Conservation (phyloP, 2,113 vertebrate genomes). For the Malaclemys terrapin region DNA sequence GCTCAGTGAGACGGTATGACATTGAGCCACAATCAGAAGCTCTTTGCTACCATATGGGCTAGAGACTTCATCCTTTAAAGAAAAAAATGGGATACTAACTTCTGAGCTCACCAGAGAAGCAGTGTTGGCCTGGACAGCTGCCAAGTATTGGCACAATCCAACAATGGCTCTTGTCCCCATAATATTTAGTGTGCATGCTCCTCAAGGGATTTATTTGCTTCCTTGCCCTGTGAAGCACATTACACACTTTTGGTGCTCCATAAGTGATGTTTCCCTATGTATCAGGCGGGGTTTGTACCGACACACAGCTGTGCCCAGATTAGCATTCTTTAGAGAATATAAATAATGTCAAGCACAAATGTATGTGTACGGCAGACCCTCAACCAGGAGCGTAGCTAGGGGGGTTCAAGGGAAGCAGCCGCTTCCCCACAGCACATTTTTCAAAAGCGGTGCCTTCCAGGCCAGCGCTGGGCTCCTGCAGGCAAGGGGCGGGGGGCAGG, state of each 20-base stretch:
- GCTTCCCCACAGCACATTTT: no score
- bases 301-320: accelerated
- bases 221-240: not conserved
- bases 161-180: not conserved
- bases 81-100: not conserved
- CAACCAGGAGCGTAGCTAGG: no score
- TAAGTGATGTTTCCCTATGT: not conserved
- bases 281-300: not conserved
- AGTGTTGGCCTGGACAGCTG: not conserved
- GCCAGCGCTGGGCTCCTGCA: no score
- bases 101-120: not conserved
- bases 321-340: accelerated
- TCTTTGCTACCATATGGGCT: not conserved
- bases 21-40: not conserved
- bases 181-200: accelerated
- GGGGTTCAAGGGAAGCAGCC: no score
- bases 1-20: accelerated
- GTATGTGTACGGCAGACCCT: accelerated
- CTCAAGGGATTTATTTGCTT: not conserved
- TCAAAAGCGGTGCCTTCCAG: no score
- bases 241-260: not conserved
- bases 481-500: no score
- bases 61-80: not conserved
- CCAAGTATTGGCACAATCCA: not conserved
- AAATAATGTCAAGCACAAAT: not conserved